Base-by-base conservation (phyloP, 2,888 invertebrate genomes). In the Drepanosiphum platanoidis region DNA sequence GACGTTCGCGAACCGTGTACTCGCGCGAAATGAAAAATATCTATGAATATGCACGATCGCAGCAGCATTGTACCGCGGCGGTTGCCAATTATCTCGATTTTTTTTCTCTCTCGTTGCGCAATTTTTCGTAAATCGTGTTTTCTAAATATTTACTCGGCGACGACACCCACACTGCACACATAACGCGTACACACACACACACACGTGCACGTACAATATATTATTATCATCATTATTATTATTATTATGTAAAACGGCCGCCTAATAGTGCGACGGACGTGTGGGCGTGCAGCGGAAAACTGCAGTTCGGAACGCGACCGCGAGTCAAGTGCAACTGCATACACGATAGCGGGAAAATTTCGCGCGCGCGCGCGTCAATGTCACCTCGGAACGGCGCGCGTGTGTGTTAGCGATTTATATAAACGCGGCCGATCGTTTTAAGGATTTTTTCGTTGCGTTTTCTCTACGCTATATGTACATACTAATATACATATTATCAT, bases 1-100 rank as follows among this genome's bases (percentile, higher is more conserved):
- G 3, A 52, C 52, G 18, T 42, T 42, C 9, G 42, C 42, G 11
- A n/a, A n/a, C 13, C 42, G 42, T 3, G 4, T 42, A 52, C 52
- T 46, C 4, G 46, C 18, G 52, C 13, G 64, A 64, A 36, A 39
- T 22, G 80, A 70, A 52, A 70, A 52, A 70, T 71, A 36, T 81
- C 36, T 81, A 81, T 58, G 80, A 81, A 81, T 36, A 81, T 34
- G 52, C 39, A 32, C 15, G 22, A 27, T n/a, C n/a, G n/a, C 27
- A 11, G 11, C 46, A 11, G 39, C 39, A 46, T 32, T 7, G 13
- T n/a, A 2, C 7, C 1, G n/a, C 13, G 64, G 18, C 64, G 61
- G 78, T 42, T 82, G 81, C 81, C 81, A 82, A 82, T n/a, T n/a
- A n/a, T n/a, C n/a, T n/a, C n/a, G n/a, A 18, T 66, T 79, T 32